Conservation (phyloP, 2,888 invertebrate species). For the Dasypogon diadema region DNA sequence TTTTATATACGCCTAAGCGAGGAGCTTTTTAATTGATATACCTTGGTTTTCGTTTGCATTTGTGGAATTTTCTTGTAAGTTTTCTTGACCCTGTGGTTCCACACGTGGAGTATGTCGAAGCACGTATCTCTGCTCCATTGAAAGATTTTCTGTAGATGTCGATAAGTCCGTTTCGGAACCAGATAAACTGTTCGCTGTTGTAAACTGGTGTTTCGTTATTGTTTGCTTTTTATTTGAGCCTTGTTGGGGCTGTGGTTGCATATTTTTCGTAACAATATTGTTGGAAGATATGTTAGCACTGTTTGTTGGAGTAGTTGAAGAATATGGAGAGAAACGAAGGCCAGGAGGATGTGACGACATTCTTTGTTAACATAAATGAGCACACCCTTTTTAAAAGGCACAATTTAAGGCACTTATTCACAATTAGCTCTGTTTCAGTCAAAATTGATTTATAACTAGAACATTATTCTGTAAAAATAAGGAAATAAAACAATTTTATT, state of each 20-base stretch:
- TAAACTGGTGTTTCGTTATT: slow-evolving; percentile 53
- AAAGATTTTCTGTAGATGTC: slow-evolving; percentile 90
- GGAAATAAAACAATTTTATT: no score
- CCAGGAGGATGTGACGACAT: slow-evolving; percentile 59
- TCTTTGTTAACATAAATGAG: slow-evolving; percentile 36
- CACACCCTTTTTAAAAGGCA: slow-evolving; percentile 48
- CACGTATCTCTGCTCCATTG: slow-evolving; percentile 86
- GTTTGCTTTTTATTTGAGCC: slow-evolving; percentile 44
- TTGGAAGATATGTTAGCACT: slow-evolving; percentile 40
- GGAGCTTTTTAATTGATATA: background rate
- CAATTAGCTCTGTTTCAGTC: background rate
- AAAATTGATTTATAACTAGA: no score
- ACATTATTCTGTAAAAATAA: no score
- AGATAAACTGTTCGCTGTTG: slow-evolving; percentile 70
- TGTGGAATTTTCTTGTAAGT: slow-evolving; percentile 70
- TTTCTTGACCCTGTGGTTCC: slow-evolving; percentile 94
- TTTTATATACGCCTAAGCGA: background rate
- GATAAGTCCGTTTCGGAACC: slow-evolving; percentile 92
- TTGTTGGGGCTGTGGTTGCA: slow-evolving; percentile 55
- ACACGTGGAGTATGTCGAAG: slow-evolving; percentile 78
- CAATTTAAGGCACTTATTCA: slow-evolving; percentile 51
- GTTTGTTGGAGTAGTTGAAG: slow-evolving; percentile 49
- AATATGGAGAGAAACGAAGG: slow-evolving; percentile 58
- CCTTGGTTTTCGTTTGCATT: slow-evolving; percentile 57
- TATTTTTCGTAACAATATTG: slow-evolving; percentile 53